phyloP scores from a whole-genome alignment of 2,797 vertebrate genomes.

The Schizothorax lantsangensis region DNA sequence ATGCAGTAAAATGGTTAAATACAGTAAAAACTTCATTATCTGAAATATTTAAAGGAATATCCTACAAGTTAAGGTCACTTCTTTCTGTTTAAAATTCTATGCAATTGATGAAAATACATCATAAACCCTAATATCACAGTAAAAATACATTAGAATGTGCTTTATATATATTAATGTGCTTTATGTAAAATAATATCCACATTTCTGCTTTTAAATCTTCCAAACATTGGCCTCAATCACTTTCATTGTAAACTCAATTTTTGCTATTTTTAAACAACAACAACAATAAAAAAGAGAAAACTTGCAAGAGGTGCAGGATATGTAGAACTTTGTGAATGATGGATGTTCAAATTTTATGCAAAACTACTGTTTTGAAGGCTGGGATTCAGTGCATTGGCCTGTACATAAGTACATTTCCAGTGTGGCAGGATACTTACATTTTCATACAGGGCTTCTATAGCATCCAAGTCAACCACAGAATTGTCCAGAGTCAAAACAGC shows the following conservation, averaged over 20 bases:
- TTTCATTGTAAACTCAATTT: neutral
- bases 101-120: neutral
- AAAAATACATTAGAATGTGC: neutral
- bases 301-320: neutral
- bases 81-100: neutral
- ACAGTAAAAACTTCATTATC: neutral
- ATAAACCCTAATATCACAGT: neutral
- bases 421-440: conserved; percentile 82
- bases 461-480: conserved; percentile 93
- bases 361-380: neutral
- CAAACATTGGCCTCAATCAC: neutral
- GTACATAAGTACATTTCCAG: neutral
- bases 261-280: neutral
- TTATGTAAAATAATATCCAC: neutral
- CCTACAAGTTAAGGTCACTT: neutral
- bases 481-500: conserved; percentile 91
- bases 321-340: neutral
- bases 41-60: neutral
- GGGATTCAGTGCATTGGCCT: neutral
- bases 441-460: conserved; percentile 94
- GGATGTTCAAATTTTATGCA: neutral
- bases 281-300: neutral
- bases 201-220: neutral
- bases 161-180: neutral
- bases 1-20: neutral